Conservation (phyloP, 2,888 invertebrate genomes). For the Spilarctia lutea region DNA sequence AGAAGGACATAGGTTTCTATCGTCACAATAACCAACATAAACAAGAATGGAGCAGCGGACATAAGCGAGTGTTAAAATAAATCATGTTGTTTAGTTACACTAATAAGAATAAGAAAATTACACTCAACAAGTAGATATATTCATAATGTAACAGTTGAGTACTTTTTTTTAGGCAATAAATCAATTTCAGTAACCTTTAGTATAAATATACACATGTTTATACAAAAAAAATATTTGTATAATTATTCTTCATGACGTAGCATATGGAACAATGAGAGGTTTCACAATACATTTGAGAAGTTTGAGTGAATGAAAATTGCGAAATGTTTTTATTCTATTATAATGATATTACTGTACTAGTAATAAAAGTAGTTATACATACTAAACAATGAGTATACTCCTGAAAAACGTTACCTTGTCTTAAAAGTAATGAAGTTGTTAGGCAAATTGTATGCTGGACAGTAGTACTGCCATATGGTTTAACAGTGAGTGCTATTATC, state of each 20-base stretch:
- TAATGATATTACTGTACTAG: not conserved
- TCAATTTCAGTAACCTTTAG: not conserved
- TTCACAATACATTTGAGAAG: not conserved
- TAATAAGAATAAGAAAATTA: not conserved
- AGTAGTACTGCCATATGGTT: constrained; percentile 49
- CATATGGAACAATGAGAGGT: not conserved
- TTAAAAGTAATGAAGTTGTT: not conserved
- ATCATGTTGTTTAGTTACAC: not conserved
- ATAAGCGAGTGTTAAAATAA: no score
- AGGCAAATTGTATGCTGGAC: constrained; percentile 6
- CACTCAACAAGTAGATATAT: not conserved
- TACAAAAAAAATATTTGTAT: not conserved
- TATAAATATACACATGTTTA: not conserved
- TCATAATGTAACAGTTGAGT: not conserved
- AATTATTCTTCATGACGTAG: not conserved
- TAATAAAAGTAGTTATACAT: not conserved
- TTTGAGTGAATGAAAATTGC: not conserved
- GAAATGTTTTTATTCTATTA: not conserved
- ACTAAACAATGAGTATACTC: not conserved
- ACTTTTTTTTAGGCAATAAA: not conserved
- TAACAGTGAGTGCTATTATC: constrained; percentile 22
- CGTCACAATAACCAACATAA: no score
- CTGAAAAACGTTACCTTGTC: not conserved
- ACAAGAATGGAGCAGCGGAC: no score
- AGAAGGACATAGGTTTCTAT: no score